Base-by-base conservation (phyloP, 2,797 vertebrate species). In the Paramormyrops hopkinsi region DNA sequence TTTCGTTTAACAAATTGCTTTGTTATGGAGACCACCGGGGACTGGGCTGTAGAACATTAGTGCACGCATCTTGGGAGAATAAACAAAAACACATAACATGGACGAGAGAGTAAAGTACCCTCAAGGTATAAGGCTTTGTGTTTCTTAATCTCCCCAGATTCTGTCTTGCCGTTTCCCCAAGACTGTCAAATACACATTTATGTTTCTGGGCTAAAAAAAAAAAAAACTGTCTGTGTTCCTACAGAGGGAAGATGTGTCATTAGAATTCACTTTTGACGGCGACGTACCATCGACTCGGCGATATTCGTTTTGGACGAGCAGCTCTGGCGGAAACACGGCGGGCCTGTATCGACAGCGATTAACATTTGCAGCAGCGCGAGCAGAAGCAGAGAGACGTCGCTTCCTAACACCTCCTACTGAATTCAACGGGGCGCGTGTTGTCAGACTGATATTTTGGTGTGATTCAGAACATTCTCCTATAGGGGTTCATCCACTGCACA, bases 1-100 rank as follows among this genome's bases (percentile, higher is more conserved):
- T 83, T 48, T 90, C 90, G 89, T 92, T 93, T 93, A 93, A 94
- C 92, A 92, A 93, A 92, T 87, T 91, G 91, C 91, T 90, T 92
- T 91, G 92, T 93, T 91, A 93, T 90, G 56, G 69, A 83, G 90
- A 90, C 89, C 92, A 90, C 92, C 54, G 50, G 88, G 76, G 90
- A 89, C 90, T 12, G 82, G 8, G n/a, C 8, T 84, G 6, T 89
- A 29, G 89, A 90, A 22, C 76, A 69, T 87, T 82, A 65, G 41
- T 86, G 33, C 50, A 90, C 88, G 89, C 73, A 88, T 50, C 46
- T 82, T 37, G 29, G 46, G 56, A 69, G 53, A 76, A 89, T 86
- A 89, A 89, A 89, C 46, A 87, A 86, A 85, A 73, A 86, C 19
- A 50, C 44, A 46, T 50, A 84, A 85, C 54, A 29, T 25, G 44